phyloP scores from a whole-genome alignment of 2,113 vertebrate species.

The Crotalus horridus region DNA sequence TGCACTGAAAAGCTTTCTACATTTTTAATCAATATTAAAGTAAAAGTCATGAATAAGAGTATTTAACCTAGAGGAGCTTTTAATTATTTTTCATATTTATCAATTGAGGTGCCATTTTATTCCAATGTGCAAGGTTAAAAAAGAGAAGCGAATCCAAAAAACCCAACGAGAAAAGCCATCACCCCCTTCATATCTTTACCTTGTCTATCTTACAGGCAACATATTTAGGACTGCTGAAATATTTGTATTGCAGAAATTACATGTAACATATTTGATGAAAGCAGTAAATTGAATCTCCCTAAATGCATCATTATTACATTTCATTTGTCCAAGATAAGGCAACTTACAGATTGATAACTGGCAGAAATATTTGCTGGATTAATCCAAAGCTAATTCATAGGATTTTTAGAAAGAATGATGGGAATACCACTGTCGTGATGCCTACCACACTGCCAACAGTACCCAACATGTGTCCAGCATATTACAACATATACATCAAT shows the following conservation, averaged over 20 bases:
- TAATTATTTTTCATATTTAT: conserved; percentile 3
- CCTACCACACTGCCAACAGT: background rate
- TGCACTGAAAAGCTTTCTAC: accelerated
- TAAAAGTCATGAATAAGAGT: conserved; percentile 5
- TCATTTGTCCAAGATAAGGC: background rate
- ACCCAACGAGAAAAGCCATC: background rate
- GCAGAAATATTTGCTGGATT: background rate
- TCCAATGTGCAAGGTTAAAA: background rate
- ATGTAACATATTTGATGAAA: background rate
- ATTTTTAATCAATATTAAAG: conserved; percentile 15
- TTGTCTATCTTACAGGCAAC: background rate
- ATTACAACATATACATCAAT: background rate
- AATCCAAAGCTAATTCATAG: background rate
- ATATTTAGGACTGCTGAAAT: background rate
- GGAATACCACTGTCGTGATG: background rate
- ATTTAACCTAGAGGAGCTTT: conserved; percentile 7
- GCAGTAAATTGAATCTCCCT: background rate
- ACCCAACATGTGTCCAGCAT: background rate
- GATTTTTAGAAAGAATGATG: background rate
- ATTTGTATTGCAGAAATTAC: background rate
- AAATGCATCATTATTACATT: background rate
- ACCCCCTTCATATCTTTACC: background rate
- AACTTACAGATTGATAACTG: background rate
- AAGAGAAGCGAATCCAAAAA: conserved; percentile 9
- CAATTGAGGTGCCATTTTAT: background rate